A percentile compares a stretch with the other conserved stretches of the same genome.
These are phyloP conservation scores for Petroica traversi DNA, from an alignment of 2,113 vertebrate species.

Conservation along the genomic window DNA sequence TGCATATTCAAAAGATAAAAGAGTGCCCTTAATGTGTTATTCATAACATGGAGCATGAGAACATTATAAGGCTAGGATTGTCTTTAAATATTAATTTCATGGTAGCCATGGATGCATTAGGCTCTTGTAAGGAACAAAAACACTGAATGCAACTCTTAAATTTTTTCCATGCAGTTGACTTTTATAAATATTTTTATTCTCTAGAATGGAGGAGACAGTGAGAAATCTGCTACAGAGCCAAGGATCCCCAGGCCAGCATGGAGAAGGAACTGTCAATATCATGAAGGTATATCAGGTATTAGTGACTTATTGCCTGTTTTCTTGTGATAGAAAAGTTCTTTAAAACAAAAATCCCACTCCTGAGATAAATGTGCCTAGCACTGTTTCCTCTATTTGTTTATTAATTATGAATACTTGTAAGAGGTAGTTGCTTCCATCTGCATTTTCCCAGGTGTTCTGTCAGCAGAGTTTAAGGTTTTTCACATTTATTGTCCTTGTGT, in stretches of 20 bases:
- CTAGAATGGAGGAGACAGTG: slow-evolving; percentile 93
- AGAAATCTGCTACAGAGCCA: slow-evolving; percentile 86
- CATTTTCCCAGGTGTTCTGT: neutral
- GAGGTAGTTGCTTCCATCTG: neutral
- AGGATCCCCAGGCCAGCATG: slow-evolving; percentile 79
- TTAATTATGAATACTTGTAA: neutral
- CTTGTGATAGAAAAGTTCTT: neutral
- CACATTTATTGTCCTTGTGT: neutral
- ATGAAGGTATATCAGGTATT: slow-evolving; percentile 86
- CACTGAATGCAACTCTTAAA: neutral
- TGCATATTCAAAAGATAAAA: slow-evolving; percentile 37
- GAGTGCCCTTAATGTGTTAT: slow-evolving; percentile 56
- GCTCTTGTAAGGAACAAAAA: neutral
- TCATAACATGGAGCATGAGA: slow-evolving; percentile 47
- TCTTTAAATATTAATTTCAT: slow-evolving; percentile 61
- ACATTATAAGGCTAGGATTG: neutral
- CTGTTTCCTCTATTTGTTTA: neutral
- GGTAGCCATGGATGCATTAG: slow-evolving; percentile 14
- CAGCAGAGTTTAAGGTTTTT: neutral
- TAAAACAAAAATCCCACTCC: neutral
- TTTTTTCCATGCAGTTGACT: neutral
- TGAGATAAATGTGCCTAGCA: neutral
- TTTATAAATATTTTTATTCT: slow-evolving; percentile 47
- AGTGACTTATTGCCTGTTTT: neutral
- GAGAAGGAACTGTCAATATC: slow-evolving; percentile 81